phyloP scores from a whole-genome alignment of 1,140 invertebrate species.

The Mercenaria mercenaria region DNA sequence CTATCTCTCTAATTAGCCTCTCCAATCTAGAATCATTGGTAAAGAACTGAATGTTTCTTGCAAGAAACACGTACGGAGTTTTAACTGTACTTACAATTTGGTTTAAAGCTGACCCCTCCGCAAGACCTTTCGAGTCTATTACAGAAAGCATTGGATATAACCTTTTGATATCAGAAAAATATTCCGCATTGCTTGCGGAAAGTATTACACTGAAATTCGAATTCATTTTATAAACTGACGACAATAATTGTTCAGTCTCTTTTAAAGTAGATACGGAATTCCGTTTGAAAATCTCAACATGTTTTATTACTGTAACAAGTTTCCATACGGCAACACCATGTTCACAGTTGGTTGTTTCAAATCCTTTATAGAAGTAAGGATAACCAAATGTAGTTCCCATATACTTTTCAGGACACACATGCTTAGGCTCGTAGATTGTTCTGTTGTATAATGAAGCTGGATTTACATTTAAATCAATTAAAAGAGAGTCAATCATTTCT shows the following conservation, averaged over 20 bases:
- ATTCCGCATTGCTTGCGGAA: background rate
- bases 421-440: background rate
- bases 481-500: constrained; percentile 16
- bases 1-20: constrained; percentile 78
- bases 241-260: background rate
- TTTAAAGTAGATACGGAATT: too few species aligned
- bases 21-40: constrained; percentile 76
- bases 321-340: constrained; percentile 30
- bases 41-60: constrained; percentile 73
- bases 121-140: background rate
- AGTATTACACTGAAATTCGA: background rate
- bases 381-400: constrained; percentile 69
- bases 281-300: too few species aligned
- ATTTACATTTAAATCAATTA: background rate
- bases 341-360: constrained; percentile 64
- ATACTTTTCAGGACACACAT: constrained; percentile 67
- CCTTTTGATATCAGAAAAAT: background rate
- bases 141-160: background rate
- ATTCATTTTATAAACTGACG: background rate
- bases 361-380: constrained; percentile 71
- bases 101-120: constrained; percentile 73
- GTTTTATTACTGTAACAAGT: constrained; percentile 54
- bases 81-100: constrained; percentile 58
- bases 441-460: background rate
- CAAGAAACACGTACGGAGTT: constrained; percentile 81